Evolutionary conservation across 2,113 vertebrate genomes (phyloP).

Genomic region (Melanocharis versteri): DNA sequence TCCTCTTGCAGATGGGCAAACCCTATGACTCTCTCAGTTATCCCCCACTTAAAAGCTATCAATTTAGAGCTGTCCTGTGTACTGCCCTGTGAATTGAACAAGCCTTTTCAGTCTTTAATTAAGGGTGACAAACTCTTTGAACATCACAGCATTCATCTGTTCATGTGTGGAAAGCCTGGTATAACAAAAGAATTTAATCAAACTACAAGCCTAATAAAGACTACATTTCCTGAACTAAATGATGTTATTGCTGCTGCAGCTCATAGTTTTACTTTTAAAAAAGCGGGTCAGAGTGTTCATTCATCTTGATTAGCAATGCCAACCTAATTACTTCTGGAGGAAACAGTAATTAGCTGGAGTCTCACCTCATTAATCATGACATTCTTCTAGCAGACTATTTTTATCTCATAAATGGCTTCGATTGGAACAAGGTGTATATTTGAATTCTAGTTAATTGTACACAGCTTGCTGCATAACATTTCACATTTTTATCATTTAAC

Average conservation of each 20-base stretch:
- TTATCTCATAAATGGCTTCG: slow-evolving; percentile 97
- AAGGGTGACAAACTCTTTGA: slow-evolving; percentile 83
- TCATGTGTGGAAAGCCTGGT: slow-evolving; percentile 75
- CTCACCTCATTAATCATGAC: slow-evolving; percentile 99
- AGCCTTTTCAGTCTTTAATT: slow-evolving; percentile 82
- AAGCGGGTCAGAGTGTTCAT: slow-evolving; percentile 84
- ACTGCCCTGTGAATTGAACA: slow-evolving; percentile 74
- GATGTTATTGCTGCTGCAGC: slow-evolving; percentile 76
- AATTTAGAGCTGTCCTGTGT: slow-evolving; percentile 76
- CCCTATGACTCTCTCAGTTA: slow-evolving; percentile 59
- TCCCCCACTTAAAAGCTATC: slow-evolving; percentile 78
- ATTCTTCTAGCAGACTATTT: slow-evolving; percentile 95
- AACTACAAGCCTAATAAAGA: slow-evolving; percentile 81
- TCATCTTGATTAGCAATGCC: slow-evolving; percentile 92
- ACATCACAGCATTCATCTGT: slow-evolving; percentile 79
- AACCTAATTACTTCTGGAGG: slow-evolving; percentile 98
- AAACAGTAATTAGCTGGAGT: slow-evolving; percentile 98
- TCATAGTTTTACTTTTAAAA: slow-evolving; percentile 81
- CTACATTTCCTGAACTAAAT: slow-evolving; percentile 79
- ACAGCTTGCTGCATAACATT: slow-evolving; percentile 82
- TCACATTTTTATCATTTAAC: slow-evolving; percentile 80
- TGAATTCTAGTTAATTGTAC: slow-evolving; percentile 94
- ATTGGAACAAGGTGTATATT: slow-evolving; percentile 89
- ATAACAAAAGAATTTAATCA: slow-evolving; percentile 86
- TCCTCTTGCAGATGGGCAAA: slow-evolving; percentile 55